Evolutionary conservation across 2,113 vertebrate species (phyloP), one percentile per base, ranked within the genome.

Genomic region (Neomonachus schauinslandi): DNA sequence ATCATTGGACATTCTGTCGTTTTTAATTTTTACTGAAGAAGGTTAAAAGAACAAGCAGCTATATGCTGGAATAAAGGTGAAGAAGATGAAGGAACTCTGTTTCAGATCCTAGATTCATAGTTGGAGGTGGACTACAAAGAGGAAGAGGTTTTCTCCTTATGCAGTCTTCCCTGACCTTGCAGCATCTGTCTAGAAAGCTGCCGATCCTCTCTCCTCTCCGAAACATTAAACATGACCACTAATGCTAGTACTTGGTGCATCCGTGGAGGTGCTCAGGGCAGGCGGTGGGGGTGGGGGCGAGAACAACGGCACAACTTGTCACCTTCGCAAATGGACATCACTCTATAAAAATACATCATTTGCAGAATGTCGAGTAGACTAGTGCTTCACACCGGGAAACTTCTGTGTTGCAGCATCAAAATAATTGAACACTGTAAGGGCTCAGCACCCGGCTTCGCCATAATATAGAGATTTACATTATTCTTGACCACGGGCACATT

Each of bases 361-460:
- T 95, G 72, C 39, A 9, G 8, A 33, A 24, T 46, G 92, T 91
- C 97, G 67, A 71, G 51, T n/a, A 84, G 74, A 92, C 84, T 59
- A 63, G n/a, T 31, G 46, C 85, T 82, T 82, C 71, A 85, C 69
- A 85, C 42, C 19, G 59, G 10, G 80, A 76, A 88, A 85, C 76
- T 74, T 55, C 42, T 84, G 91, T 96, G 95, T 95, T 1, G 6
- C 76, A 95, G 95, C 96, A 65, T 71, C 67, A 79, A 85, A 87
- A 85, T 94, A 96, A 97, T 81, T 93, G 97, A 81, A 77, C 21
- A 28, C 46, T 13, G 57, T 15, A n/a, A 83, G 31, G 65, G 51
- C 33, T 72, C 42, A 31, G 91, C 36, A 22, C 82, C 89, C 69
- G 79, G 81, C 76, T 95, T 84, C 26, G 67, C n/a, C 59, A 24